Percentiles rank a stretch among this genome's conserved stretches.
phyloP scores from a whole-genome alignment of 1,140 invertebrate genomes.

The Drosophila lowei region DNA sequence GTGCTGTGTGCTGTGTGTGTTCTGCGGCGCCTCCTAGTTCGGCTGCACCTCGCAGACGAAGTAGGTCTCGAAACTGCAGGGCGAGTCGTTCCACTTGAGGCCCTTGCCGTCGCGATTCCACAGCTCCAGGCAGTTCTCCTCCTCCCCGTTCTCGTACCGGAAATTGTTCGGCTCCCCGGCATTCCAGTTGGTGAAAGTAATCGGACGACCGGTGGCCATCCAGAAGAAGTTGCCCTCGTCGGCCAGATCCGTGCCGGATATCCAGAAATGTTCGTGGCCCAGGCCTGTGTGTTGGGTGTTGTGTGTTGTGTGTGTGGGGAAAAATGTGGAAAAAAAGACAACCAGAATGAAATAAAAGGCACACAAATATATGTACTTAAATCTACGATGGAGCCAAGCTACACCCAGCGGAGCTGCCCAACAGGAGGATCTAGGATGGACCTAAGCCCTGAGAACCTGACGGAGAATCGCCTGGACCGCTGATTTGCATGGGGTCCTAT shows the following conservation, averaged over 20 bases:
- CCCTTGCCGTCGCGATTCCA: slow-evolving; percentile 96
- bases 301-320: no score
- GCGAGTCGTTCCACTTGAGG: slow-evolving; percentile 96
- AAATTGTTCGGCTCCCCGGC: slow-evolving; percentile 95
- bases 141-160: slow-evolving; percentile 95
- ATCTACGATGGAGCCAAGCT: no score
- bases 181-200: slow-evolving; percentile 96
- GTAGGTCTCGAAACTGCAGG: slow-evolving; percentile 95
- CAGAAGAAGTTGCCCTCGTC: slow-evolving; percentile 95
- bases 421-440: no score
- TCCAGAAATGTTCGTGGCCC: slow-evolving; percentile 96
- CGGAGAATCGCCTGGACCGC: no score
- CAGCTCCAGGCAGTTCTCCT: slow-evolving; percentile 94
- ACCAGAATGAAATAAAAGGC: no score
- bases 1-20: slow-evolving; percentile 1
- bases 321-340: no score
- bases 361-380: no score
- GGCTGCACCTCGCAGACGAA: slow-evolving; percentile 94
- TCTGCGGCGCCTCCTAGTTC: slow-evolving; percentile 30
- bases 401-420: no score
- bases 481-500: no score
- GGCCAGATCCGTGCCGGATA: slow-evolving; percentile 94
- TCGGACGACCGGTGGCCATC: slow-evolving; percentile 94
- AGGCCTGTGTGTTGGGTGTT: no score
- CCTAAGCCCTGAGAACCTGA: no score